Percentiles rank a stretch among this genome's conserved stretches.
phyloP scores from a whole-genome alignment of 2,113 vertebrate genomes.

The Pachyramphus minor region DNA sequence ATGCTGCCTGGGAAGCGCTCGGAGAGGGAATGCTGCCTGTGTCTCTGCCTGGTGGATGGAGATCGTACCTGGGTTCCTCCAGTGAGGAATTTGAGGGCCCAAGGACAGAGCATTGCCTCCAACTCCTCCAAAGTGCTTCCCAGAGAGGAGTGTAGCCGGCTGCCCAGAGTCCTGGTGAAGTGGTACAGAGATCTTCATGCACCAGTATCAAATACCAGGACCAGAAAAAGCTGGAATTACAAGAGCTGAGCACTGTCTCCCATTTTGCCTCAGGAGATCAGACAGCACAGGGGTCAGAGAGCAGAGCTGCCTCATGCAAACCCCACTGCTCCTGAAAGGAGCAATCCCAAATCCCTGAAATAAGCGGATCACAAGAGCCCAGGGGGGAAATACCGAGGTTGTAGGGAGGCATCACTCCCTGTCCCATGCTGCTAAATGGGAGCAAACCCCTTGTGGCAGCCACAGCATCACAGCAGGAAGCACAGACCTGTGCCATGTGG shows the following conservation, averaged over 20 bases:
- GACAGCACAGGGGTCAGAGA: neutral
- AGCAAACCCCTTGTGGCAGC: neutral
- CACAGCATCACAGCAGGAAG: fast-evolving
- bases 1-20: neutral
- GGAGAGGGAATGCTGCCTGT: neutral
- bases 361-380: neutral
- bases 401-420: neutral
- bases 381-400: neutral
- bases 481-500: fast-evolving
- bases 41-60: neutral
- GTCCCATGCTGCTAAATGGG: fast-evolving
- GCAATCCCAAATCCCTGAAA: neutral
- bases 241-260: neutral
- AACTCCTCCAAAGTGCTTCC: fast-evolving
- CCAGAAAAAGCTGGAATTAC: fast-evolving
- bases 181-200: fast-evolving
- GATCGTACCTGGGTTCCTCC: neutral
- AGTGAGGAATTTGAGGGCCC: neutral
- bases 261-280: neutral
- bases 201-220: neutral
- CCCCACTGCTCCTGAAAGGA: fast-evolving
- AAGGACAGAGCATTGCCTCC: neutral
- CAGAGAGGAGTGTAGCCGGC: fast-evolving
- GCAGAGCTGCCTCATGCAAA: neutral
- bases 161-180: fast-evolving